Conservation (phyloP, 2,113 vertebrate genomes). For the Polyodon spathula region DNA sequence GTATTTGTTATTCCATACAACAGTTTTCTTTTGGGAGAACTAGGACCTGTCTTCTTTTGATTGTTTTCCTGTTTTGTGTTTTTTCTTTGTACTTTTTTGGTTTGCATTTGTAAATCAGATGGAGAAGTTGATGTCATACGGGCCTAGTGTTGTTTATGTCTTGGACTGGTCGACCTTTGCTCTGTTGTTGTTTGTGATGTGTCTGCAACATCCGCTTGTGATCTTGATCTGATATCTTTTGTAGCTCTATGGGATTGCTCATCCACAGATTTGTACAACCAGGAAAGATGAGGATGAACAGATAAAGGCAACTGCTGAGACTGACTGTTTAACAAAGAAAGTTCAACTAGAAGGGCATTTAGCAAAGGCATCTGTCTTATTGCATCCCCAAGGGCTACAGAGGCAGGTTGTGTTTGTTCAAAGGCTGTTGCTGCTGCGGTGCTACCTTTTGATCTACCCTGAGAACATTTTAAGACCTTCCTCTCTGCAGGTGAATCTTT, state of each 20-base stretch:
- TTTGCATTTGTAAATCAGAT: constrained; percentile 4
- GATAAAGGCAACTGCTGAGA: constrained; percentile 26
- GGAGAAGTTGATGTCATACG: constrained; percentile 9
- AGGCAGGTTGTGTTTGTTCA: constrained; percentile 9
- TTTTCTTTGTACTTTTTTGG: constrained; percentile 25
- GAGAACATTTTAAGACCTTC: not conserved
- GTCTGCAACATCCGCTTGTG: not conserved
- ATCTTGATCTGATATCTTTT: constrained; percentile 4
- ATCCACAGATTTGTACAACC: constrained; percentile 42
- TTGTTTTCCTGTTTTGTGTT: constrained; percentile 22
- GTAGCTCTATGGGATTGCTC: not conserved
- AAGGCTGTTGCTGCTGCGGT: not conserved
- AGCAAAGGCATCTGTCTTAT: constrained; percentile 68
- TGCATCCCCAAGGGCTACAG: constrained; percentile 23
- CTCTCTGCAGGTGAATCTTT: not conserved
- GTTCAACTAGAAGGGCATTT: constrained; percentile 71
- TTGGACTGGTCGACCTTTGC: constrained; percentile 14
- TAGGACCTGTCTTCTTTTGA: constrained; percentile 18
- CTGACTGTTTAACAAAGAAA: constrained; percentile 60
- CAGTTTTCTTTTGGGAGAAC: constrained; percentile 45
- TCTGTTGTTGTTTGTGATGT: constrained; percentile 2
- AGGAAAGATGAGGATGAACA: constrained; percentile 42
- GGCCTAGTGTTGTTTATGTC: constrained; percentile 12
- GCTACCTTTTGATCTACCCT: not conserved
- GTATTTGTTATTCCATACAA: constrained; percentile 75